phyloP scores from a whole-genome alignment of 2,888 invertebrate genomes.

The Suillia variegata region DNA sequence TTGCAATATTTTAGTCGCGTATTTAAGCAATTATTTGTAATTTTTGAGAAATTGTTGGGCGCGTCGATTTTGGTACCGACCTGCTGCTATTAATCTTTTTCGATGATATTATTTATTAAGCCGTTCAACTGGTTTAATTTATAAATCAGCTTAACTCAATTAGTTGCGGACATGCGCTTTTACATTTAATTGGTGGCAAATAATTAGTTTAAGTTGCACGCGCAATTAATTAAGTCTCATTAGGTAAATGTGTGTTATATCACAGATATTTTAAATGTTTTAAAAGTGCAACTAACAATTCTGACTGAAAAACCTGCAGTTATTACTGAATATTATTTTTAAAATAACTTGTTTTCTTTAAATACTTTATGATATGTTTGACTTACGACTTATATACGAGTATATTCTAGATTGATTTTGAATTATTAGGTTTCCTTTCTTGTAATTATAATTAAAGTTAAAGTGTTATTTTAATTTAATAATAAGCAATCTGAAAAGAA shows the following conservation, averaged over 20 bases:
- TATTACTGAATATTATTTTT: no score
- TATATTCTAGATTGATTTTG: no score
- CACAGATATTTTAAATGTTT: no score
- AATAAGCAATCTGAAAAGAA: no score
- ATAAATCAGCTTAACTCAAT: constrained; percentile 7
- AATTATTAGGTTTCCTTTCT: no score
- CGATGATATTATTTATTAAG: not conserved
- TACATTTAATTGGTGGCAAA: not conserved
- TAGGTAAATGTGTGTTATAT: not conserved
- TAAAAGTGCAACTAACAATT: not conserved
- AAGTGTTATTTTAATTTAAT: no score
- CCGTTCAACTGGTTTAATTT: constrained; percentile 9
- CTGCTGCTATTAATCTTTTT: not conserved
- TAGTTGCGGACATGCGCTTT: constrained; percentile 7
- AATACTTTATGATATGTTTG: no score
- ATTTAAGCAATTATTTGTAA: constrained; percentile 10
- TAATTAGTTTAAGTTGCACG: no score
- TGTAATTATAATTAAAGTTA: no score
- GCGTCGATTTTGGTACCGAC: not conserved
- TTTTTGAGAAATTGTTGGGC: constrained; percentile 13
- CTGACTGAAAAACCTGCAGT: no score
- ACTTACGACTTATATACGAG: no score
- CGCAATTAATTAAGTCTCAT: constrained; percentile 1
- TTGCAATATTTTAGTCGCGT: not conserved
- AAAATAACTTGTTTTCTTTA: no score